Evolutionary conservation across 53 echinoderm and acorn worm genomes (phyloP).

Genomic region (Pentamera pediparva): DNA sequence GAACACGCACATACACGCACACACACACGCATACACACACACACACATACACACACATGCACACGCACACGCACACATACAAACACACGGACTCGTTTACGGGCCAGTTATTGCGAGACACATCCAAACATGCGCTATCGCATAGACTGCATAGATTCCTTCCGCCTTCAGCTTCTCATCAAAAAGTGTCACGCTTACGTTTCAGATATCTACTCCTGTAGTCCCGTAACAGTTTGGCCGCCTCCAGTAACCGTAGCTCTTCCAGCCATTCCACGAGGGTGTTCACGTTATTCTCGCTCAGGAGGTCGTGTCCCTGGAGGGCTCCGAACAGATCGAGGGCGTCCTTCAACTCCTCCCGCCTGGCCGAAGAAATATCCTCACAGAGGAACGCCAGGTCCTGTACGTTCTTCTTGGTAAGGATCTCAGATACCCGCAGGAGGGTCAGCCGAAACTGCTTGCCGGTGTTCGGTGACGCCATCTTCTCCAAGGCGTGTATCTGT

Average conservation of each 20-base stretch:
- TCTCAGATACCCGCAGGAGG: neutral
- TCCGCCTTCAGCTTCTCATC: too few relatives aligned
- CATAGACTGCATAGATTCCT: too few relatives aligned
- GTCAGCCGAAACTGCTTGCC: neutral
- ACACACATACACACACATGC: too few relatives aligned
- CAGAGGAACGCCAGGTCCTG: conserved; percentile 3
- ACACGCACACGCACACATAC: too few relatives aligned
- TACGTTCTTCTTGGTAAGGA: neutral
- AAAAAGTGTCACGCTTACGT: too few relatives aligned
- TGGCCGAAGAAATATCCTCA: neutral
- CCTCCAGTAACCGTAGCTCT: neutral
- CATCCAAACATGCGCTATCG: too few relatives aligned
- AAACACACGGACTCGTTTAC: too few relatives aligned
- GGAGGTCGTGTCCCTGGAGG: neutral
- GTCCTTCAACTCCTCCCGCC: neutral
- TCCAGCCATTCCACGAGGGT: neutral
- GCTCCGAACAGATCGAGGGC: neutral
- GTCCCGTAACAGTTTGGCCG: neutral
- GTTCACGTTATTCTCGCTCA: neutral
- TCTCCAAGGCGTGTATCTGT: too few relatives aligned
- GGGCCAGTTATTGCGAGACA: too few relatives aligned
- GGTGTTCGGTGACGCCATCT: too few relatives aligned
- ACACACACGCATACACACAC: too few relatives aligned
- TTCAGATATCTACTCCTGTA: neutral
- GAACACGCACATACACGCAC: too few relatives aligned